Conservation (phyloP, 2,888 invertebrate genomes). For the Drosophila engyochracea region DNA sequence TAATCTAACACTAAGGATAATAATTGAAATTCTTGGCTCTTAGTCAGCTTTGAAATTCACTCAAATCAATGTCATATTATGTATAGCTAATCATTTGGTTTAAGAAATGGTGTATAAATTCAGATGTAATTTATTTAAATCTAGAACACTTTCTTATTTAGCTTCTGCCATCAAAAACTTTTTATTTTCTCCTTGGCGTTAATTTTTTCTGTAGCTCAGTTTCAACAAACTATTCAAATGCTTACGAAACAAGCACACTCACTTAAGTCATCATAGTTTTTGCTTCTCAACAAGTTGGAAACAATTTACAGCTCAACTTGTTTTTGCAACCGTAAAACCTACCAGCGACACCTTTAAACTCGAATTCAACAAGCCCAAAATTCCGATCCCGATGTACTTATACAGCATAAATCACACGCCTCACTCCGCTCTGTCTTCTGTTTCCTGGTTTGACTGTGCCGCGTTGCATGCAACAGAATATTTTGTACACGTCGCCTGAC, state of each 20-base stretch:
- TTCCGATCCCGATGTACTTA: conserved; percentile 50
- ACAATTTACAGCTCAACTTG: conserved; percentile 40
- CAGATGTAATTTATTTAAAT: neutral
- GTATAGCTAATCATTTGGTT: neutral
- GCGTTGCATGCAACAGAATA: conserved; percentile 74
- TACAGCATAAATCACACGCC: conserved; percentile 14
- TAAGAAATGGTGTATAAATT: neutral
- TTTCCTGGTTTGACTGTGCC: conserved; percentile 11
- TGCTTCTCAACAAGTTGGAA: conserved; percentile 39
- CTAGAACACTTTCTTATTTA: neutral
- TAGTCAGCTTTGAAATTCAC: neutral
- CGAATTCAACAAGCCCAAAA: conserved; percentile 56
- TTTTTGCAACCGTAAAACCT: conserved; percentile 14
- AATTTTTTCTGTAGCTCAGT: neutral
- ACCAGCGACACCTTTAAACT: conserved; percentile 62
- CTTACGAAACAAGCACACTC: neutral
- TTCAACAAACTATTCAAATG: neutral
- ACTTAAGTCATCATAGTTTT: conserved; percentile 9
- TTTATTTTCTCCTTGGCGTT: neutral
- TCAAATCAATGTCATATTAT: too few relatives aligned
- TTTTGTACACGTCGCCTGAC: conserved; percentile 56
- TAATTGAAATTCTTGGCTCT: neutral
- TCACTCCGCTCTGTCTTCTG: conserved; percentile 11
- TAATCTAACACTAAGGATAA: neutral
- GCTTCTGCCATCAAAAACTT: neutral